These are phyloP conservation scores for Drosophila ficusphila DNA, from an alignment of 1,140 invertebrate species.

Conservation along the genomic window DNA sequence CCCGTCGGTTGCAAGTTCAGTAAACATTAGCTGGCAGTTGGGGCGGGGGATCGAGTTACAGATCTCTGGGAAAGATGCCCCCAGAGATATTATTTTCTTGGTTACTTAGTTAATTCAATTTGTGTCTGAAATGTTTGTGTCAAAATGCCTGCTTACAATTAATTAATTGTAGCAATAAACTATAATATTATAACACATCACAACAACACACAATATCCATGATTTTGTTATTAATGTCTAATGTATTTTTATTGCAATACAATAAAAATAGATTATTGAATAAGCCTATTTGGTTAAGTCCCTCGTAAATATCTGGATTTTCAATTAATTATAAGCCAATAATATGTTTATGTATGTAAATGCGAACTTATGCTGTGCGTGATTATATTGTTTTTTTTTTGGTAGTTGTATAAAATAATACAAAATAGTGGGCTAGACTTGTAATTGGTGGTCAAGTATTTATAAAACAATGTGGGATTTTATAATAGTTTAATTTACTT, in stretches of 20 bases:
- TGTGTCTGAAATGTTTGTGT: too few relatives aligned
- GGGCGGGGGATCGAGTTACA: slow-evolving; percentile 2
- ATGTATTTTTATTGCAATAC: background rate
- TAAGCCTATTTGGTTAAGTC: background rate
- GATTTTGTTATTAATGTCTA: background rate
- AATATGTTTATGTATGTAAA: too few relatives aligned
- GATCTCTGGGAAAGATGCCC: background rate
- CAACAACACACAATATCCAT: too few relatives aligned
- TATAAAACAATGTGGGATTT: background rate
- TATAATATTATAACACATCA: too few relatives aligned
- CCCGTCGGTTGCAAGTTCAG: background rate
- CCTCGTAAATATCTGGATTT: background rate
- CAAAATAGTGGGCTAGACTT: too few relatives aligned
- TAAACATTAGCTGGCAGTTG: slow-evolving; percentile 31
- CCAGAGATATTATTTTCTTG: background rate
- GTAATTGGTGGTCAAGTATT: background rate
- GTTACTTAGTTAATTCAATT: too few relatives aligned
- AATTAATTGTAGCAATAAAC: too few relatives aligned
- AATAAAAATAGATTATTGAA: background rate
- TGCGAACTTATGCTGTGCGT: too few relatives aligned
- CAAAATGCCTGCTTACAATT: too few relatives aligned
- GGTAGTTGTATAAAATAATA: background rate
- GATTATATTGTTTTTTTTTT: background rate
- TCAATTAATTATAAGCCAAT: background rate
- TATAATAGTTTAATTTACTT: background rate